Conservation (phyloP, 1,140 invertebrate genomes). For the Andricus grossulariae region DNA sequence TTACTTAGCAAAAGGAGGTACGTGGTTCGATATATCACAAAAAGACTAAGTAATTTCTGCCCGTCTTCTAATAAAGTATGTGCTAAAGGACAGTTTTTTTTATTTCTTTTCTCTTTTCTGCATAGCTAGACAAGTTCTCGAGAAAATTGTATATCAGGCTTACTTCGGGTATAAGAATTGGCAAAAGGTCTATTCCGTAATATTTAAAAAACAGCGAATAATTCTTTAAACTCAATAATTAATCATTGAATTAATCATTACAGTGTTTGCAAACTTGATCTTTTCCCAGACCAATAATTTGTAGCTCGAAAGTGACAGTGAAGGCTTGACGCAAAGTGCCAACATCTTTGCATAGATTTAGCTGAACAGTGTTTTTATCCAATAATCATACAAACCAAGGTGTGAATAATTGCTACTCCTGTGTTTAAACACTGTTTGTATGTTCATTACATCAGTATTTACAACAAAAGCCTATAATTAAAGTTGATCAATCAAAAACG, state of each 20-base stretch:
- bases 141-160: too few relatives aligned
- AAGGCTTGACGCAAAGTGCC: background rate
- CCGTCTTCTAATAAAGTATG: too few relatives aligned
- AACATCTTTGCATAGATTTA: background rate
- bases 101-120: too few relatives aligned
- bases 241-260: background rate
- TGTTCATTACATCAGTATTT: background rate
- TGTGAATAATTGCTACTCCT: conserved; percentile 28
- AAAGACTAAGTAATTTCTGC: too few relatives aligned
- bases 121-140: too few relatives aligned
- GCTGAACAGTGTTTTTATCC: background rate
- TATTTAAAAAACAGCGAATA: too few relatives aligned
- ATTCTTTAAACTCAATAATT: background rate
- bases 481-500: conserved; percentile 13
- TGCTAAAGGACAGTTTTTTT: too few relatives aligned
- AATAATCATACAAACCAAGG: background rate
- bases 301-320: background rate
- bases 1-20: too few relatives aligned
- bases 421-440: background rate
- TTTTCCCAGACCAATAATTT: background rate
- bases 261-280: background rate
- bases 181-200: too few relatives aligned
- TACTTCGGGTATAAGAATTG: too few relatives aligned
- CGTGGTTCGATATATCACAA: too few relatives aligned
- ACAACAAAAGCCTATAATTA: conserved; percentile 17